These are phyloP conservation scores for Benitochromis conjunctus DNA, from an alignment of 2,113 vertebrate species.

Conservation along the genomic window DNA sequence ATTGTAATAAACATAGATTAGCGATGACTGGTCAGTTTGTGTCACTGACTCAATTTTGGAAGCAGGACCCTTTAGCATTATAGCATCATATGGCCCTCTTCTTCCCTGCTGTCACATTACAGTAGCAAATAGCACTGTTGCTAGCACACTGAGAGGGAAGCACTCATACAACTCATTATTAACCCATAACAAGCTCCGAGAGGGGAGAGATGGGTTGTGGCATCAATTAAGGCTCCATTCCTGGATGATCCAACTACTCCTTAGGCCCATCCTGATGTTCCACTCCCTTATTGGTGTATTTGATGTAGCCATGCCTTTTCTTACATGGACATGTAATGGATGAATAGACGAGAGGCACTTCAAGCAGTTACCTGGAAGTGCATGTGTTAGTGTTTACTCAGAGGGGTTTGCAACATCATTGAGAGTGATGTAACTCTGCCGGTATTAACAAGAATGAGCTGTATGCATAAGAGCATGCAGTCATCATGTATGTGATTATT, in stretches of 20 bases:
- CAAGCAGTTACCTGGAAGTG: background rate
- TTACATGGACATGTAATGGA: background rate
- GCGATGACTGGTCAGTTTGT: background rate
- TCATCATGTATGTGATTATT: background rate
- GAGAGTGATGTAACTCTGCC: background rate
- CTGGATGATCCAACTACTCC: conserved; percentile 8
- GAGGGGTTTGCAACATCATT: background rate
- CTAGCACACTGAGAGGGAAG: conserved; percentile 20
- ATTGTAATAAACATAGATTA: background rate
- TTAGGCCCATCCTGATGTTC: background rate
- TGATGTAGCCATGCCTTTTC: background rate
- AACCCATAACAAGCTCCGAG: conserved; percentile 34
- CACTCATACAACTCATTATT: conserved; percentile 49
- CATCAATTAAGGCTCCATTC: background rate
- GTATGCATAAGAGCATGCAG: background rate
- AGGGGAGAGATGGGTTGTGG: background rate
- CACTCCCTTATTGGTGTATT: conserved; percentile 3
- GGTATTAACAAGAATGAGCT: background rate
- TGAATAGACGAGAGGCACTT: background rate
- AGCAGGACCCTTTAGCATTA: background rate
- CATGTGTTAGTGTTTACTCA: conserved; percentile 6
- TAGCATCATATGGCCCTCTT: background rate
- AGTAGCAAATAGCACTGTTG: conserved; percentile 30
- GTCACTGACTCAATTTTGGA: background rate
- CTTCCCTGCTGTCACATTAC: conserved; percentile 30